Conservation (phyloP, 2,113 vertebrate genomes). For the Microcebus tavaratra region DNA sequence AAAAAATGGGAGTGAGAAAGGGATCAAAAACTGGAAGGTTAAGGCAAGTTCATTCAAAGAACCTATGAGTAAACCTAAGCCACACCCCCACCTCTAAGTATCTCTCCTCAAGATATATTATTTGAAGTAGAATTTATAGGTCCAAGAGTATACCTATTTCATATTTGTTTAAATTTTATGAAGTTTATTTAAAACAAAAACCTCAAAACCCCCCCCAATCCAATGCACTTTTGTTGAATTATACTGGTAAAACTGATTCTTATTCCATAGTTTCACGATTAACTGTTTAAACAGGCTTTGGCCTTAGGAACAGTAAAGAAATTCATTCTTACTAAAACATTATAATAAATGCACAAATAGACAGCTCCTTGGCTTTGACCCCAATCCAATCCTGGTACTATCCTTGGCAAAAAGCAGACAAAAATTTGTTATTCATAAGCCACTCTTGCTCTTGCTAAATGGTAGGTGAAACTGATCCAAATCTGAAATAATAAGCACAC, state of each 20-base stretch:
- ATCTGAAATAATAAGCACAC: background rate
- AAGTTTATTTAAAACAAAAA: background rate
- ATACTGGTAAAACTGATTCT: background rate
- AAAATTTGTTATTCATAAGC: background rate
- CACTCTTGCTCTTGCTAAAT: background rate
- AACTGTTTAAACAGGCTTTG: background rate
- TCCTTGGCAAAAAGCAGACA: background rate
- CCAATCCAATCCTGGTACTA: background rate
- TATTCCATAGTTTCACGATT: background rate
- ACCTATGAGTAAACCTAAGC: background rate
- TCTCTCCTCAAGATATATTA: background rate
- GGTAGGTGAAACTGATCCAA: background rate
- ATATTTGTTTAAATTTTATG: background rate
- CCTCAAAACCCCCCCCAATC: background rate
- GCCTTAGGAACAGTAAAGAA: background rate
- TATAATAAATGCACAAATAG: background rate
- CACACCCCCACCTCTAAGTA: background rate
- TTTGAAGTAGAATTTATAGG: background rate
- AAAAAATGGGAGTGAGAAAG: background rate
- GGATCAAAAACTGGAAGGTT: too few relatives aligned
- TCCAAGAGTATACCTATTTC: background rate
- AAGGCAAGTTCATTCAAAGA: background rate
- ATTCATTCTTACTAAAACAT: background rate
- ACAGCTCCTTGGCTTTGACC: background rate
- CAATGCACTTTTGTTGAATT: background rate